Conservation (phyloP, 2,888 invertebrate species). For the Hypomecis atomaria region DNA sequence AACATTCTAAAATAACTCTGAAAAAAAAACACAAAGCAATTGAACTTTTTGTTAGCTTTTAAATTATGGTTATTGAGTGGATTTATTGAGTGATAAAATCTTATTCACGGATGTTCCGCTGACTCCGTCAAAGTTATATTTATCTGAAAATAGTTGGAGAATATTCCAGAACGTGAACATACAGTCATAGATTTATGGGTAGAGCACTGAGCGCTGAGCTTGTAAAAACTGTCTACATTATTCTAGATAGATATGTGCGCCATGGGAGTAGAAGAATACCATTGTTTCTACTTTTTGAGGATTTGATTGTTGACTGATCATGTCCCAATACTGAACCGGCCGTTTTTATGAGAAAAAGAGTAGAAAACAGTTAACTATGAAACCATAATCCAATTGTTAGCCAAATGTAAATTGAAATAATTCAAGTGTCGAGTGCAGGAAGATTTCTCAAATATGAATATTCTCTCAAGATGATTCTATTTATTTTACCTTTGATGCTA, state of each 20-base stretch:
- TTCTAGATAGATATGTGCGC: conserved; percentile 34
- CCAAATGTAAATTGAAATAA: too few species aligned
- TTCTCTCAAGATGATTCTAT: too few species aligned
- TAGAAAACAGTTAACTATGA: too few species aligned
- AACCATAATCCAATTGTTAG: too few species aligned
- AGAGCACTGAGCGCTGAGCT: conserved; percentile 38
- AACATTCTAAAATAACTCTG: too few species aligned
- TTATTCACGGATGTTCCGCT: conserved; percentile 33
- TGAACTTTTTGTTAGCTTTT: too few species aligned
- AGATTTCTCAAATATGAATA: too few species aligned
- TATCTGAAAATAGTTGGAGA: conserved; percentile 20
- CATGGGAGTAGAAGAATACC: conserved; percentile 29
- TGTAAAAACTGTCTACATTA: conserved; percentile 42
- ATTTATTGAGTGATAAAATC: conserved; percentile 35
- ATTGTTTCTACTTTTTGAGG: not conserved
- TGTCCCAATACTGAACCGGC: too few species aligned
- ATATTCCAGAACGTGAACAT: conserved; percentile 12
- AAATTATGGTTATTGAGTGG: conserved; percentile 25
- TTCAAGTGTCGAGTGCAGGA: too few species aligned
- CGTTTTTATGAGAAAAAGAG: too few species aligned
- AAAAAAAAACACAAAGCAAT: too few species aligned
- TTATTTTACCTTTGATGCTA: too few species aligned
- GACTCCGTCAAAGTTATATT: conserved; percentile 35
- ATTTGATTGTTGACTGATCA: not conserved
- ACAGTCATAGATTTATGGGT: conserved; percentile 40